Evolutionary conservation across 2,888 invertebrate species (phyloP), one percentile per base, ranked within the genome.

Genomic region (Tupiocoris notatus): DNA sequence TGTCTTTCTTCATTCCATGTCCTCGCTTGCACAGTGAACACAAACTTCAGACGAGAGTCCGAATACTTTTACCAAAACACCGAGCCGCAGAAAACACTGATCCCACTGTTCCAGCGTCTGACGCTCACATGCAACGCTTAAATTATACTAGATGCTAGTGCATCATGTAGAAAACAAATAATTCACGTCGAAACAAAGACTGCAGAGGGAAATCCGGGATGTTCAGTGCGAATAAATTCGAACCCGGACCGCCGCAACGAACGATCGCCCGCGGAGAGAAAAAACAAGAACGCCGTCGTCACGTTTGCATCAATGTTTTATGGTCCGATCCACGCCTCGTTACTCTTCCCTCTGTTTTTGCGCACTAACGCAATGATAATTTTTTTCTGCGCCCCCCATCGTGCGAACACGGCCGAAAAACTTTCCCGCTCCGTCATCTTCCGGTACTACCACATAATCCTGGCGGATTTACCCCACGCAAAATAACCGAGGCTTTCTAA

Each of bases 391-490:
- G 16, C 21, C 61, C 18, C 21, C 61, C 21, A 20, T 20, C 6
- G 21, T 7, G 9, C 61, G 18, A 20, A n/a, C 66, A 16, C 2
- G 20, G 67, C 57, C 67, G 21, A 57, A 67, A 67, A 57, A 21
- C 56, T 67, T 12, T 21, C 56, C 67, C 70, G 24, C 25, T 70
- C 62, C 73, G 73, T 62, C 73, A 73, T 21, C 39, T n/a, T 67
- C 54, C 58, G 7, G 24, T 61, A 71, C 59, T 71, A 22, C 20
- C 22, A 62, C 71, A 61, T 73, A 73, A 73, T 73, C 73, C 73
- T 73, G 24, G 73, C 54, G 62, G 73, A 73, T 73, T 62, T 54
- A 61, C 73, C 17, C 63, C 25, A 20, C 62, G 18, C 39, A 39
- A 12, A 39, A 12, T 12, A 39, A 39, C 39, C 39, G 39, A 21